Evolutionary conservation across 1,140 invertebrate genomes (phyloP).

Genomic region (Orius insidiosus): DNA sequence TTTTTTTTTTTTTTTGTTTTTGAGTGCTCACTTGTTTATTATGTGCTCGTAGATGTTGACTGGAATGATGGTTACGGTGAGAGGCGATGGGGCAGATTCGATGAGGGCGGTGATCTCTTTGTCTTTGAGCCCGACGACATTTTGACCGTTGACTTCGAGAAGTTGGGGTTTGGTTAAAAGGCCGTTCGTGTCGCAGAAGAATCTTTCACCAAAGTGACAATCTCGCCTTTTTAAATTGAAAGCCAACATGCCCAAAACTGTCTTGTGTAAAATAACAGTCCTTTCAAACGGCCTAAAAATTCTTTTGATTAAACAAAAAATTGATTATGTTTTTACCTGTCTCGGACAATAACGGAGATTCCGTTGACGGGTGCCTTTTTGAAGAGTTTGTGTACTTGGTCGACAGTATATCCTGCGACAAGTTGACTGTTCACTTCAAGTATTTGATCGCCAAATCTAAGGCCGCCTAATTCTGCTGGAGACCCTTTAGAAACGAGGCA

Average conservation of each 20-base stretch:
- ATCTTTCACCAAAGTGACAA: constrained; percentile 72
- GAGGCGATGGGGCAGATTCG: constrained; percentile 43
- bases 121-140: constrained; percentile 82
- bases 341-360: constrained; percentile 63
- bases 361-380: constrained; percentile 52
- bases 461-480: constrained; percentile 64
- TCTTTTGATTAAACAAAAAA: too few species aligned
- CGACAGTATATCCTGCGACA: constrained; percentile 69
- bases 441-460: constrained; percentile 88
- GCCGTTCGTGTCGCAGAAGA: constrained; percentile 88
- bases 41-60: constrained; percentile 77
- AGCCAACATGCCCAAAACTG: constrained; percentile 65
- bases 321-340: too few species aligned
- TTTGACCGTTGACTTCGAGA: constrained; percentile 58
- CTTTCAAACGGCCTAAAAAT: constrained; percentile 82
- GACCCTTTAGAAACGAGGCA: constrained; percentile 65
- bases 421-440: constrained; percentile 69
- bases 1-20: too few species aligned
- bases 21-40: constrained; percentile 68
- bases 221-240: constrained; percentile 81
- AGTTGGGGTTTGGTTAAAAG: constrained; percentile 77
- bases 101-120: constrained; percentile 70
- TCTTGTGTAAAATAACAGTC: constrained; percentile 78
- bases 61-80: constrained; percentile 76
- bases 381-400: constrained; percentile 69